Base-by-base conservation (phyloP, 1,140 invertebrate genomes). In the Augochlora pura region DNA sequence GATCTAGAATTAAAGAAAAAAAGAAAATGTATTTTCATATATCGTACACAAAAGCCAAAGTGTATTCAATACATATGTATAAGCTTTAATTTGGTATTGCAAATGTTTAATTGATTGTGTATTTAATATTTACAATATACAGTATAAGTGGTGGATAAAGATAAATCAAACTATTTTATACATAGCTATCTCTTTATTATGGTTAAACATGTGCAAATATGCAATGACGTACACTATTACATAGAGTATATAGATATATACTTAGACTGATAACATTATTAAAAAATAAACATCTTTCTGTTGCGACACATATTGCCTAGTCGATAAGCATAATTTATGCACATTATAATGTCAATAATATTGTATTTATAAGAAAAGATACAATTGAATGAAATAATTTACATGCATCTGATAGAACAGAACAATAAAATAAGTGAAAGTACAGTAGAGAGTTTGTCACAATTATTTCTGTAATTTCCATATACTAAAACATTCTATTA, bases 321-420 rank as follows among this genome's bases (percentile, higher is more conserved):
- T 16, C 18, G 73, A 76, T 76, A 76, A 76, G 38, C 59, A 46
- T 76, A 66, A 75, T 32, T 49, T 57, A 65, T 74, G n/a, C 16
- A 16, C 25, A 7, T 23, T 7, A 67, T 1, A 8, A 6, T 42
- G 16, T 3, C 1, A 18, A 6, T 0, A 75, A 6, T 5, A 57
- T 5, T 14, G 18, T 16, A 76, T 38, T 23, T 18, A 25, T 18
- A 59, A 14, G 10, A 32, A 39, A 39, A 27, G 18, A 39, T 10
- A 59, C 7, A 52, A n/a, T 27, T 18, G 12, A 38, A 12, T 25
- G 21, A 54, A 52, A 68, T 10, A 4, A 23, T 1, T 57, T 4
- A 39, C 9, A 52, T 46, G 14, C 2, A 25, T 25, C 46, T 7
- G 27, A 72, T 6, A 5, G 4, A 12, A 18, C n/a, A 38, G 21